These are phyloP conservation scores for Rhagophthalmus giganteus DNA, from an alignment of 2,888 invertebrate genomes.

Conservation along the genomic window DNA sequence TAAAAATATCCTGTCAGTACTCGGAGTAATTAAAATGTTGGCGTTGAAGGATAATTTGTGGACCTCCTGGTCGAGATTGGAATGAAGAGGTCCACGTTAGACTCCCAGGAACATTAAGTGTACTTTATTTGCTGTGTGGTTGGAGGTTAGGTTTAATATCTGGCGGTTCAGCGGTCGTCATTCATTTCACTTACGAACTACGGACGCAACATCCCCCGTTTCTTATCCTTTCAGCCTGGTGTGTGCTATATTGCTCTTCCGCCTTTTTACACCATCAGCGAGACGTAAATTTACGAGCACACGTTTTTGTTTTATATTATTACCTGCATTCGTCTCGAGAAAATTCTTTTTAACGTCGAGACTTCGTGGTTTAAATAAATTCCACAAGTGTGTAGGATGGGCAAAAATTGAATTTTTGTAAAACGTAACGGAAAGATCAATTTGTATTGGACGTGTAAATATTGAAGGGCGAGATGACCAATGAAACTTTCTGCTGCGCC, in stretches of 20 bases:
- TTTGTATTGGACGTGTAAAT: too few species aligned
- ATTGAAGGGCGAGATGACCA: too few species aligned
- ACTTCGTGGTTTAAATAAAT: neutral
- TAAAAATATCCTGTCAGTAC: constrained; percentile 21
- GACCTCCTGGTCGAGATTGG: constrained; percentile 37
- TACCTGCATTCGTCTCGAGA: constrained; percentile 11
- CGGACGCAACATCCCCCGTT: constrained; percentile 24
- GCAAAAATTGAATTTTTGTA: too few species aligned
- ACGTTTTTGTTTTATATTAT: constrained; percentile 19
- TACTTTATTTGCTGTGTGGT: constrained; percentile 54
- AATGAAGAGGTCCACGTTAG: constrained; percentile 42
- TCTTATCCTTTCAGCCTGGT: constrained; percentile 45
- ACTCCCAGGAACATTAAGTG: constrained; percentile 49
- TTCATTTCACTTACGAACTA: constrained; percentile 52
- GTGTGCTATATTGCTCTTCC: constrained; percentile 46
- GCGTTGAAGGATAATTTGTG: constrained; percentile 32
- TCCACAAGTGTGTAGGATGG: too few species aligned
- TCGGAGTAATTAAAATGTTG: constrained; percentile 27
- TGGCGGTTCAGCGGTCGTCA: constrained; percentile 54
- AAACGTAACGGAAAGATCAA: neutral
- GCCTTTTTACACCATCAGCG: constrained; percentile 19
- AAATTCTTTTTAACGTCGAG: neutral
- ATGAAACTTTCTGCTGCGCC: too few species aligned
- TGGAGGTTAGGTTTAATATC: constrained; percentile 54
- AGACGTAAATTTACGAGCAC: constrained; percentile 18